Evolutionary conservation across 30 jellyfish, hydroid and myxozoan species (phyloP).

Genomic region (Nemopilema nomurai): DNA sequence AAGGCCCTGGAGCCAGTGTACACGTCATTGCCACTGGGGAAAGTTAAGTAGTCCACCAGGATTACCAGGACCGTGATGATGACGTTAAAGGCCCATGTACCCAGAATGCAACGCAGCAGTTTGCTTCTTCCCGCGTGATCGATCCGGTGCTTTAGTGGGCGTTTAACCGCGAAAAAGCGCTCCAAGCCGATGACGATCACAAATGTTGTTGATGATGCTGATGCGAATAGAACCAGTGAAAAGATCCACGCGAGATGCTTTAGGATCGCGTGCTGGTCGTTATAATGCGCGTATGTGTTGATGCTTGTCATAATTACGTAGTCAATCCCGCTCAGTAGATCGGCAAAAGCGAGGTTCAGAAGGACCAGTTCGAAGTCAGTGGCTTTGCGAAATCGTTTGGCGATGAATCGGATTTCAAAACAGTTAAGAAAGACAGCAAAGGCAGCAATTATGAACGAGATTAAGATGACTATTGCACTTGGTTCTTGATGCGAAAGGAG

Average conservation of each 20-base stretch:
- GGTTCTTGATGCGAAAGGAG: no score
- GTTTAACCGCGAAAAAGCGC: slow-evolving; percentile 24
- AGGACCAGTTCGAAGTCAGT: slow-evolving; percentile 46
- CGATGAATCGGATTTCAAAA: slow-evolving; percentile 6
- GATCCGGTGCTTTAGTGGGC: slow-evolving; percentile 35
- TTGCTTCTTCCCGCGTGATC: slow-evolving; percentile 13
- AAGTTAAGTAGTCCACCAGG: neutral
- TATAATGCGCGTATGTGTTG: no score
- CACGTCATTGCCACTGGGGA: neutral
- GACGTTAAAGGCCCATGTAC: slow-evolving; percentile 10
- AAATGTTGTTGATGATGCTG: neutral
- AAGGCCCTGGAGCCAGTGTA: neutral
- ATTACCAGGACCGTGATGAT: neutral
- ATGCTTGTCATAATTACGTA: neutral
- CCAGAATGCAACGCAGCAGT: neutral
- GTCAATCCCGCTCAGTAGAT: slow-evolving; percentile 2
- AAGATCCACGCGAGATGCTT: neutral
- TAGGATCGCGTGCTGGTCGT: no score
- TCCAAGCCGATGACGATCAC: slow-evolving; percentile 23
- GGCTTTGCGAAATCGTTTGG: neutral
- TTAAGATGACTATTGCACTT: no score
- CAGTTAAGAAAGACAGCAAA: slow-evolving; percentile 16
- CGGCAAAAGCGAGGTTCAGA: slow-evolving; percentile 40
- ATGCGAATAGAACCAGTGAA: neutral
- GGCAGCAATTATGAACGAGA: neutral